phyloP scores from a whole-genome alignment of 2,797 vertebrate genomes.

The Myotis pilosus region DNA sequence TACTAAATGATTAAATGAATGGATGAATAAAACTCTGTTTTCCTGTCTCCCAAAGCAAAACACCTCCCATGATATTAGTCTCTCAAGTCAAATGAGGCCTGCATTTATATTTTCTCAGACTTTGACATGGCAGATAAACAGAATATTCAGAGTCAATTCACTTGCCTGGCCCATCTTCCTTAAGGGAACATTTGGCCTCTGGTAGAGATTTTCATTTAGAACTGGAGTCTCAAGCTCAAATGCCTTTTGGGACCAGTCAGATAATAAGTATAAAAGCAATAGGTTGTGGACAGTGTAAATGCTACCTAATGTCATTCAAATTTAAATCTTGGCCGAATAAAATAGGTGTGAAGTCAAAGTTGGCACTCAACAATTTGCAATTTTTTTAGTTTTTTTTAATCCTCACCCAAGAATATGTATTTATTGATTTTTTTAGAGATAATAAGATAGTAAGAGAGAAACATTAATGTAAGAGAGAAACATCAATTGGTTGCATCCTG shows the following conservation, averaged over 20 bases:
- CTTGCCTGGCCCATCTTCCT: neutral
- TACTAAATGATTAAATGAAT: neutral
- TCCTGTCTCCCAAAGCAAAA: neutral
- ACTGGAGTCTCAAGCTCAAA: neutral
- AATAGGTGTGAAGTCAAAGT: neutral
- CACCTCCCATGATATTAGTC: neutral
- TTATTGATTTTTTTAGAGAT: neutral
- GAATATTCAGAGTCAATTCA: neutral
- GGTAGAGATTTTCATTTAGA: neutral
- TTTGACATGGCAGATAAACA: neutral
- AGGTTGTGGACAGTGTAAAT: neutral
- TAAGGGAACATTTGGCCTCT: neutral
- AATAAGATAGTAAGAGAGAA: neutral
- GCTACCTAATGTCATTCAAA: neutral
- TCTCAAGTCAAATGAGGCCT: neutral
- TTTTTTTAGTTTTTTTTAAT: neutral
- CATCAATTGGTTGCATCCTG: neutral
- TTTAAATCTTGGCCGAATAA: constrained; percentile 19
- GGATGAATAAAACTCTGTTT: neutral
- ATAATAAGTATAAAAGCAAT: neutral
- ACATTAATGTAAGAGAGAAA: neutral
- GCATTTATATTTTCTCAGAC: neutral
- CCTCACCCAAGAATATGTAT: neutral
- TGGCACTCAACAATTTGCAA: neutral
- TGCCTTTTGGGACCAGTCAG: neutral